Evolutionary conservation across 2,888 invertebrate genomes (phyloP).

Genomic region (Acanthacorydalis orientalis): DNA sequence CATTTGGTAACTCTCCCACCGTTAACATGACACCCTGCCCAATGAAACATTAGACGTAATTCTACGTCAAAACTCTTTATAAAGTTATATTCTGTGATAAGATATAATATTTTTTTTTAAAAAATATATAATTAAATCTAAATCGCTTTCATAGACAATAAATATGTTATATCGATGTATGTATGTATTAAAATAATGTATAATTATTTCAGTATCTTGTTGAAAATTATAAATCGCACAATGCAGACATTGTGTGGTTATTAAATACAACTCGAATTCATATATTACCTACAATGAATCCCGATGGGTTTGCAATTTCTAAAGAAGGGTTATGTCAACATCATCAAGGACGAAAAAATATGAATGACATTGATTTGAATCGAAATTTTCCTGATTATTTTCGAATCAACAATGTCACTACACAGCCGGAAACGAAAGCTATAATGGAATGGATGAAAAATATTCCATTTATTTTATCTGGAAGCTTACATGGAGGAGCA

Average conservation of each 20-base stretch:
- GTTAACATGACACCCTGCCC: too few relatives aligned
- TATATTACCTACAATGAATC: conserved; percentile 58
- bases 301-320: conserved; percentile 43
- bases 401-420: conserved; percentile 22
- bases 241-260: conserved; percentile 35
- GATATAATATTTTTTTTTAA: too few relatives aligned
- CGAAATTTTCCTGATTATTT: conserved; percentile 46
- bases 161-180: too few relatives aligned
- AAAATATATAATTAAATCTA: too few relatives aligned
- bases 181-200: too few relatives aligned
- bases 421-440: conserved; percentile 39
- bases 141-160: too few relatives aligned
- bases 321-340: conserved; percentile 16
- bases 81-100: too few relatives aligned
- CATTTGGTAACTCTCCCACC: too few relatives aligned
- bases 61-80: too few relatives aligned
- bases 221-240: conserved; percentile 23
- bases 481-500: conserved; percentile 47
- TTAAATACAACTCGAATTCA: conserved; percentile 52
- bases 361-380: conserved; percentile 27
- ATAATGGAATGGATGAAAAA: conserved; percentile 38
- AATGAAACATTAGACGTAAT: too few relatives aligned
- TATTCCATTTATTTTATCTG: conserved; percentile 42
- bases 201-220: conserved; percentile 30
- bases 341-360: conserved; percentile 18